Percentiles rank a stretch among this genome's conserved stretches.
Conservation (phyloP, 2,888 invertebrate genomes). For the Rapana venosa region DNA sequence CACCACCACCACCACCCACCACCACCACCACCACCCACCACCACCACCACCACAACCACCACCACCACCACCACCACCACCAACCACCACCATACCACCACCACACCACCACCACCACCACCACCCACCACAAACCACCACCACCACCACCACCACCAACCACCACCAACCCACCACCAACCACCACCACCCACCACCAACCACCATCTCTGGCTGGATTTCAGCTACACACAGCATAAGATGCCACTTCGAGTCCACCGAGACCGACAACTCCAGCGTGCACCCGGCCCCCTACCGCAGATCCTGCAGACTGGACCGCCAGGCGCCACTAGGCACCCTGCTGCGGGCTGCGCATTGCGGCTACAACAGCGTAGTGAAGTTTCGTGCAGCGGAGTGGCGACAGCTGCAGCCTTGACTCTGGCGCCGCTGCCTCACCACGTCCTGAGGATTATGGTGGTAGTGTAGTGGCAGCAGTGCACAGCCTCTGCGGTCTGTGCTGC, state of each 20-base stretch:
- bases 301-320: conserved; percentile 66
- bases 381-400: conserved; percentile 30
- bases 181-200: background rate
- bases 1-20: no score
- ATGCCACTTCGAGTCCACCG: conserved; percentile 57
- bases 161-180: background rate
- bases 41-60: no score
- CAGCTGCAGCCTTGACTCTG: conserved; percentile 31
- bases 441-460: no score
- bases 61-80: background rate
- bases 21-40: no score
- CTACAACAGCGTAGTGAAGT: conserved; percentile 58
- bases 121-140: background rate
- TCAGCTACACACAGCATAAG: conserved; percentile 62
- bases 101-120: background rate
- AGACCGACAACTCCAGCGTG: conserved; percentile 25
- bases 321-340: conserved; percentile 60
- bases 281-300: conserved; percentile 55
- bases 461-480: no score
- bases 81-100: background rate
- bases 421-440: conserved; percentile 32
- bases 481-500: no score
- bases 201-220: conserved; percentile 46
- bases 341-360: conserved; percentile 64
- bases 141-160: background rate